Percentiles rank a stretch among this genome's conserved stretches.
Conservation (phyloP, 2,888 invertebrate species). For the Anticlea derivata region DNA sequence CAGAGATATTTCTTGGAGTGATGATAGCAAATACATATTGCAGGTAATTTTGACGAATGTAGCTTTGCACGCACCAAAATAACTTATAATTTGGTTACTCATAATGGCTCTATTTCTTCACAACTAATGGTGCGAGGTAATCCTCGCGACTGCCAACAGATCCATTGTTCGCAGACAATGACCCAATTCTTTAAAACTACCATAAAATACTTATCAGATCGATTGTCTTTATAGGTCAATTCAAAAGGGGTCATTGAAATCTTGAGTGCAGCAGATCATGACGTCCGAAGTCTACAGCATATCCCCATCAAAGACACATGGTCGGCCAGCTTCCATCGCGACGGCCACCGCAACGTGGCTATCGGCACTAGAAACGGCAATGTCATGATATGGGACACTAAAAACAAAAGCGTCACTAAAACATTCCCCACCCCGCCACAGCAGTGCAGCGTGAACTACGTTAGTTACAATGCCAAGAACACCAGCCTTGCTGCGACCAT, state of each 20-base stretch:
- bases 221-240: conserved; percentile 65
- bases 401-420: conserved; percentile 72
- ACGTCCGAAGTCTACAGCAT: conserved; percentile 72
- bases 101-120: too few relatives aligned
- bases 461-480: conserved; percentile 78
- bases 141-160: conserved; percentile 30
- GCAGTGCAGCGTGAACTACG: conserved; percentile 64
- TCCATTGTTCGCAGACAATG: conserved; percentile 35
- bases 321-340: conserved; percentile 75
- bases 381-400: conserved; percentile 79
- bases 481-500: conserved; percentile 75
- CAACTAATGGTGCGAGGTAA: too few relatives aligned
- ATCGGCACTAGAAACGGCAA: conserved; percentile 75
- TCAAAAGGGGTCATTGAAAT: conserved; percentile 73
- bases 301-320: conserved; percentile 75
- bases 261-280: conserved; percentile 69
- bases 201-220: neutral
- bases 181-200: conserved; percentile 12
- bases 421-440: conserved; percentile 71
- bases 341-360: conserved; percentile 73
- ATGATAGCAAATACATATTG: conserved; percentile 78
- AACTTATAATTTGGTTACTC: neutral
- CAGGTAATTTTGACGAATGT: conserved; percentile 55
- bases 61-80: neutral
- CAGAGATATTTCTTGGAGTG: conserved; percentile 77